Base-by-base conservation (phyloP, 2,797 vertebrate genomes). In the Poeciliopsis paucimaculata region DNA sequence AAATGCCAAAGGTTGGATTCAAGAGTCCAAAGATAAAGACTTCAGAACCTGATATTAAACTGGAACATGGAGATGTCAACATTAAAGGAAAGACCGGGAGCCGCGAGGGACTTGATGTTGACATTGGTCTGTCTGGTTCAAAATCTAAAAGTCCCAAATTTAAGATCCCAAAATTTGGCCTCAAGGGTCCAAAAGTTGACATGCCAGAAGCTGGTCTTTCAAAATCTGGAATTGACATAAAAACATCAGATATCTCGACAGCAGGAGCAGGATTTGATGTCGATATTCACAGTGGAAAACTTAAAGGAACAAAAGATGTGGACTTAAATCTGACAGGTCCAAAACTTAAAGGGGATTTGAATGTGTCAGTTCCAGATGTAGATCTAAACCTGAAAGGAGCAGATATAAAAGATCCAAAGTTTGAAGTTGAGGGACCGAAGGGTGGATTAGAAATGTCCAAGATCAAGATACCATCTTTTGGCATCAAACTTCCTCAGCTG, bases 101-200 rank as follows among this genome's bases (percentile, higher is more conserved):
- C 15, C n/a, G 12, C 2, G 73, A 75, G 20, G 62, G 49, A 5
- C 49, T 80, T 46, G 64, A 80, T 28, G 46, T 73, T 18, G 47
- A 82, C 2, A 2, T 76, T 4, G 80, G 78, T 57, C 72, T 62
- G 39, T 72, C 73, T 76, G 60, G 92, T 79, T 90, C 93, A 77
- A 90, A 95, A 72, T 72, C 75, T 13, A 86, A 97, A 96, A 81
- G 94, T 92, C 36, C 78, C 0, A 97, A 96, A 88, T 94, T 97
- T 71, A 97, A 96, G 45, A 82, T 86, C 73, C 84, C 89, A 53
- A 39, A 36, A 6, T 80, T 86, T 77, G 78, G 72, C 0, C n/a
- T 43, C 11, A 64, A 77, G 49, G 28, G 36, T 10, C 34, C 64
- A 16, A 77, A 53, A 13, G 31, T 89, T 11, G 88, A 89, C 72